Evolutionary conservation across 2,888 invertebrate genomes (phyloP), one percentile per base, ranked within the genome.

Genomic region (Agriopis leucophaearia): DNA sequence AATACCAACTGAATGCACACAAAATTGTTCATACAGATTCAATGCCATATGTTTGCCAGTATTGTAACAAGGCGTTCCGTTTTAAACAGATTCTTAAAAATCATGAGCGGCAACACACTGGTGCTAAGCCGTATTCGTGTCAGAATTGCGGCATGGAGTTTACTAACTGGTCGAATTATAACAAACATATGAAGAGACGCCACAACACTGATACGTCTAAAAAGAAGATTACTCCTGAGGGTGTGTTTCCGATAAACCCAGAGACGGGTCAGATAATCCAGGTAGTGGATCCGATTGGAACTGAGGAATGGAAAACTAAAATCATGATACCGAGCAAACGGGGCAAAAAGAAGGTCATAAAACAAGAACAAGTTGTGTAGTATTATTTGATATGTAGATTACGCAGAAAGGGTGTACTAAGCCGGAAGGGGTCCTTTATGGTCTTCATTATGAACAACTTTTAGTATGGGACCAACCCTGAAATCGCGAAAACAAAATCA

Each of bases 81-180:
- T 97, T 96, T 81, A 96, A 97, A 82, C 96, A 96, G 71, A 96
- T 96, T 10, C 68, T 93, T 62, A 96, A 96, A 78, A 96, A 96
- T n/a, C 97, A 97, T 81, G 94, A 96, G 67, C 88, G 96, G 13
- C 96, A 96, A 75, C 97, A 97, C 74, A 96, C 96, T 0, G 96
- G 95, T 0, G 96, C 96, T 45, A 94, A 96, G 42, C 97, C 97
- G 0, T 97, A 97, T 81, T 95, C 96, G 0, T 97, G 97, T 77
- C 85, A 95, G 44, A 95, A 96, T 71, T 97, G 97, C 78, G 95
- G 96, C 64, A 91, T 94, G 91, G 90, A 96, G 79, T 97, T 97
- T 75, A 96, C 97, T 0, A 97, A 97, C 81, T 97, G 97, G 97
- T 96, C 97, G 0, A 97, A 97, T 87, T 97, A 96, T 78, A 97